Evolutionary conservation across 2,113 vertebrate genomes (phyloP).

Genomic region (Hypanus sabinus): DNA sequence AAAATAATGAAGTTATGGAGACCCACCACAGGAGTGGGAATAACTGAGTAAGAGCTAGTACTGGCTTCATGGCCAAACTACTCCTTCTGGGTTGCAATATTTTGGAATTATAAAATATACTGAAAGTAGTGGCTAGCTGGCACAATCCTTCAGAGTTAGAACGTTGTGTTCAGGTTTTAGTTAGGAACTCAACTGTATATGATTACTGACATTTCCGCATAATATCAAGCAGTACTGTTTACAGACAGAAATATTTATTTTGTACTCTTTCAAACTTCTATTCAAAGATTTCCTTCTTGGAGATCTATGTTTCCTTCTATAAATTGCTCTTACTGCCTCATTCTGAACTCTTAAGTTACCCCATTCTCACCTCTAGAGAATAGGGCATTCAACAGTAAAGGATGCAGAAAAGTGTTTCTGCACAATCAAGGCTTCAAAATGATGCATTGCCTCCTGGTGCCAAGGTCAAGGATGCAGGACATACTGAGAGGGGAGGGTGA

Average conservation of each 20-base stretch:
- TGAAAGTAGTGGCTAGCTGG: not conserved
- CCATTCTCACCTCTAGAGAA: too few species aligned
- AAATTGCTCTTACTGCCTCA: not conserved
- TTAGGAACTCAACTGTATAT: not conserved
- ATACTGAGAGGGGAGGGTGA: too few species aligned
- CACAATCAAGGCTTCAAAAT: too few species aligned
- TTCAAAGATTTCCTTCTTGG: not conserved
- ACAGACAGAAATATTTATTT: not conserved
- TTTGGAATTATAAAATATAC: not conserved
- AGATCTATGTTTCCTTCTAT: not conserved
- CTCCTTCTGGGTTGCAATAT: not conserved
- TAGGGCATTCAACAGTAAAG: too few species aligned
- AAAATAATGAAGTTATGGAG: not conserved
- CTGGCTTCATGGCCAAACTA: not conserved
- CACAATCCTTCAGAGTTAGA: not conserved
- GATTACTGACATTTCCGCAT: not conserved
- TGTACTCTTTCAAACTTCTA: not conserved
- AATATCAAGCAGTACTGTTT: too few species aligned
- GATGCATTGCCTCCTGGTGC: too few species aligned
- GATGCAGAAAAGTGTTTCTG: too few species aligned
- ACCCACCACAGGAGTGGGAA: not conserved
- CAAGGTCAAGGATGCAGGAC: too few species aligned
- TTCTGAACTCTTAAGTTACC: not conserved
- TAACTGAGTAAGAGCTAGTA: not conserved
- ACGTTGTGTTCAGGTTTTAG: not conserved